Base-by-base conservation (phyloP, 2,888 invertebrate genomes). In the Sarcophaga caerulescens region DNA sequence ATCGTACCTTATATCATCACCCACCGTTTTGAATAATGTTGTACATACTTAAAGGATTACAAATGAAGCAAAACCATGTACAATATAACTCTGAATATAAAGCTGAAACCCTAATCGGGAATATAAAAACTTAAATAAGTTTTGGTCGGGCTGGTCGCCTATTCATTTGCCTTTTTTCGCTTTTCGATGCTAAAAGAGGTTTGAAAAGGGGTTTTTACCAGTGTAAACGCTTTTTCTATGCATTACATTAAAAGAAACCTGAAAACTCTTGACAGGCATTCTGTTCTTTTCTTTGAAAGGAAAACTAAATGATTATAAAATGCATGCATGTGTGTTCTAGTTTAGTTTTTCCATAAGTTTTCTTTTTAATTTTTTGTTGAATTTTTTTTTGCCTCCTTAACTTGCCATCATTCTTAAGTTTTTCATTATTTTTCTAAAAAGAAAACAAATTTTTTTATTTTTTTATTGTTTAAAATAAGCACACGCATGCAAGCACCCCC, bases 391-490 rank as follows among this genome's bases (percentile, higher is more conserved):
- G 35, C n/a, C 8, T 23, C 66, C 11, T 14, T 62, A 35, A 8
- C 65, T 11, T 47, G 45, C 65, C 4, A 8, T 17, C 47, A 70
- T 60, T 45, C 47, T 76, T 47, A 4, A 52, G 52, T 52, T n/a
- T 63, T 59, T 65, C 25, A 17, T 79, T 63, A 45, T 19, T 10
- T 74, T 23, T 68, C 81, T 74, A 35, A 35, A 35, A 35, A 10
- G 35, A 35, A 35, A 35, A 35, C 35, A 10, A 35, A 3, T 59
- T 57, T 65, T 59, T 74, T 76, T 66, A 12, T 21, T 68, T 73
- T 70, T 80, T 66, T 86, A 76, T 80, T 85, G 82, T 68, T 85
- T 47, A 71, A 79, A 83, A 73, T 82, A 70, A 70, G 25, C 47
- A 68, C 59, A 68, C 59, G 44, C 63, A 69, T 57, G 8, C 63